Conservation (phyloP, 2,888 invertebrate species). For the Eupithecia subumbrata region DNA sequence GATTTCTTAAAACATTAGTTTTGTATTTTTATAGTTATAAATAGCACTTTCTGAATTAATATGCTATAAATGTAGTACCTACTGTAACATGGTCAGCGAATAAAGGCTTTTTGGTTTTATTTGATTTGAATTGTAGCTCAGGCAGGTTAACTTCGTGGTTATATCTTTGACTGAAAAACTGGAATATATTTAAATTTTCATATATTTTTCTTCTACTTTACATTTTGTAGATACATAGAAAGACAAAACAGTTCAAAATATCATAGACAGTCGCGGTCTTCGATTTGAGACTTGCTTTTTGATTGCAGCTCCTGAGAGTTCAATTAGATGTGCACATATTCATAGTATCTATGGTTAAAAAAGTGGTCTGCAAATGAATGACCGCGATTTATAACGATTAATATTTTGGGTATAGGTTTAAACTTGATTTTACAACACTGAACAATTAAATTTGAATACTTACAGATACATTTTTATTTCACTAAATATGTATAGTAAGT, state of each 20-base stretch:
- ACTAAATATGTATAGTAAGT: too few species aligned
- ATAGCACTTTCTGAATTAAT: too few species aligned
- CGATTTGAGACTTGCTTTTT: not conserved
- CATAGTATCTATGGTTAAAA: not conserved
- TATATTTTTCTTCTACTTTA: slow-evolving; percentile 23
- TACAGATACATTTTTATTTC: not conserved
- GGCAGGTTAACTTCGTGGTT: not conserved
- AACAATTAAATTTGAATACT: not conserved
- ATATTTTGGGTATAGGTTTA: not conserved
- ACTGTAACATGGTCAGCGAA: too few species aligned
- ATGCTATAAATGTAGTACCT: too few species aligned
- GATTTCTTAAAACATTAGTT: too few species aligned
- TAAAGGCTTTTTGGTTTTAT: too few species aligned
- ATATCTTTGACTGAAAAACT: slow-evolving; percentile 1
- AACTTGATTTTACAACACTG: not conserved
- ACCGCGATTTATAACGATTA: not conserved
- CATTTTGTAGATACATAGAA: slow-evolving; percentile 24
- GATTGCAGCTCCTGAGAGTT: not conserved
- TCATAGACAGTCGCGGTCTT: not conserved
- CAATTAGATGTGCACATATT: not conserved
- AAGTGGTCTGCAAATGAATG: not conserved
- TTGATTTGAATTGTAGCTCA: too few species aligned
- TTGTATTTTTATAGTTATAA: too few species aligned
- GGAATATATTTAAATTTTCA: slow-evolving; percentile 5
- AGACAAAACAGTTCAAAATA: slow-evolving; percentile 15